Percentiles rank a stretch among this genome's conserved stretches.
Conservation (phyloP, 1,140 invertebrate genomes). For the Capitella teleta region DNA sequence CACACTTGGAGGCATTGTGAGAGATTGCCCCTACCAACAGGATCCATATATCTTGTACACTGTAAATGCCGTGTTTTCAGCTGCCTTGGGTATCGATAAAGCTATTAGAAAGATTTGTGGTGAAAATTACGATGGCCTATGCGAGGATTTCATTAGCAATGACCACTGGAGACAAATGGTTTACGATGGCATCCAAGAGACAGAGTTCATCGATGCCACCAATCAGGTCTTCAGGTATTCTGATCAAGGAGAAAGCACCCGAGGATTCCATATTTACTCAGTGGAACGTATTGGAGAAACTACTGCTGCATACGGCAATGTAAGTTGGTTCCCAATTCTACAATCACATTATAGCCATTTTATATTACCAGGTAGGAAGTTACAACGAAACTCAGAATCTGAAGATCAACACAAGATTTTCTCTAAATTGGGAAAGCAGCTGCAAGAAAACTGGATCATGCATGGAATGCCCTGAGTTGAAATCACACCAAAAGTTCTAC, state of each 20-base stretch:
- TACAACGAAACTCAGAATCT: slow-evolving; percentile 34
- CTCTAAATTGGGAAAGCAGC: slow-evolving; percentile 21
- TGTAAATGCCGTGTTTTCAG: slow-evolving; percentile 33
- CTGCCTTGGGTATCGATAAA: slow-evolving; percentile 24
- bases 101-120: slow-evolving; percentile 21
- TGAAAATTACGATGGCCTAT: neutral
- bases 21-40: slow-evolving; percentile 20
- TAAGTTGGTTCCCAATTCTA: neutral
- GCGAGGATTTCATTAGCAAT: neutral
- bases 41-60: slow-evolving; percentile 34
- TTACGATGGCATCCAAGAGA: neutral
- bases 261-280: slow-evolving; percentile 35
- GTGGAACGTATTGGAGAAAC: neutral
- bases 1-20: neutral
- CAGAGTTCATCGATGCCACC: slow-evolving; percentile 26
- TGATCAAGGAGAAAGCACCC: slow-evolving; percentile 26
- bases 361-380: slow-evolving; percentile 28
- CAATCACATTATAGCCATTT: too few species aligned
- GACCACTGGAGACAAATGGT: neutral
- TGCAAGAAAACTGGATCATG: slow-evolving; percentile 26
- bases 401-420: slow-evolving; percentile 28
- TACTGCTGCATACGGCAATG: neutral
- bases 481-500: slow-evolving; percentile 23
- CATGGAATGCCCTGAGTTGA: slow-evolving; percentile 24
- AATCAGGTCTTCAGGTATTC: slow-evolving; percentile 28